Conservation (phyloP, 2,888 invertebrate species). For the Drosophila mettleri region DNA sequence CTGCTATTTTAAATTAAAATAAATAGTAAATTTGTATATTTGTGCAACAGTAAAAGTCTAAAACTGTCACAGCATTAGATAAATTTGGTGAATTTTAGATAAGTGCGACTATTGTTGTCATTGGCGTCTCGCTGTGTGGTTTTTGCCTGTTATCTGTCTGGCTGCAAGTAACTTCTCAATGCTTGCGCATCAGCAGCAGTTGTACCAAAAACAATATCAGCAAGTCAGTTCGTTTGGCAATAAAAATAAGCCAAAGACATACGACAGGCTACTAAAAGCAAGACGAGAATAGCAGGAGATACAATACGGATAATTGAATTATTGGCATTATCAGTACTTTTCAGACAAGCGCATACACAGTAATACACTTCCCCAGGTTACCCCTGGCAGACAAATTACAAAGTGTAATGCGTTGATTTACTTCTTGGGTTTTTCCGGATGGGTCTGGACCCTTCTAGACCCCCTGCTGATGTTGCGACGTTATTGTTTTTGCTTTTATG, state of each 20-base stretch:
- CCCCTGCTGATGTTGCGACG: conserved; percentile 12
- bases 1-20: background rate
- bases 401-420: conserved; percentile 73
- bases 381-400: conserved; percentile 49
- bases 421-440: conserved; percentile 27
- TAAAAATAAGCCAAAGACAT: conserved; percentile 55
- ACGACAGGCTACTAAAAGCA: conserved; percentile 7
- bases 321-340: conserved; percentile 72
- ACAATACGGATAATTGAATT: conserved; percentile 69
- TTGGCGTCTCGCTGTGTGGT: conserved; percentile 47
- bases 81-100: conserved; percentile 15
- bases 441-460: conserved; percentile 7
- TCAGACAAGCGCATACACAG: conserved; percentile 26
- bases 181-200: conserved; percentile 9
- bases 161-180: conserved; percentile 62
- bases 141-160: conserved; percentile 40
- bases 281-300: conserved; percentile 17
- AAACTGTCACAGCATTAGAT: background rate
- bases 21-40: background rate
- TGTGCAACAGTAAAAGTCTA: background rate
- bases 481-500: conserved; percentile 24
- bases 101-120: conserved; percentile 53
- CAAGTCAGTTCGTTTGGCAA: conserved; percentile 59
- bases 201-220: conserved; percentile 38
- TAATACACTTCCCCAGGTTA: conserved; percentile 13